Percentiles rank a stretch among this genome's conserved stretches.
Evolutionary conservation across 2,888 invertebrate genomes (phyloP).

Genomic region (Epistrophe grossulariae): DNA sequence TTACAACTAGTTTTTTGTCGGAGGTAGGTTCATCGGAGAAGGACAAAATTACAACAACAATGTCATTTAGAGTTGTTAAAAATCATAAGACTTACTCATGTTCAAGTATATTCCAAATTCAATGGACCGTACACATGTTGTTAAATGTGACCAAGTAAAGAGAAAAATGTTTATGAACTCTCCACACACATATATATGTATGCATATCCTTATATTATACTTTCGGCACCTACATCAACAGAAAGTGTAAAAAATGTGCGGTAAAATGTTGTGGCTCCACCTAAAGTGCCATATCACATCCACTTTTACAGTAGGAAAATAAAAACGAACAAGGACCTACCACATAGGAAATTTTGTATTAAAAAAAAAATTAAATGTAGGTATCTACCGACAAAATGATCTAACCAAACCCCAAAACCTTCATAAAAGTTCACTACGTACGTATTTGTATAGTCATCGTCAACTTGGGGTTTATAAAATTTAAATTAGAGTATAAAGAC

Average conservation of each 20-base stretch:
- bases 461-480: slow-evolving; percentile 61
- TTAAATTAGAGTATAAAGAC: slow-evolving; percentile 69
- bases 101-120: background rate
- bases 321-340: slow-evolving; percentile 51
- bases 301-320: slow-evolving; percentile 50
- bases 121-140: background rate
- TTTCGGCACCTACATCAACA: background rate
- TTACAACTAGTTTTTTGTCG: no score
- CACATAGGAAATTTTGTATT: slow-evolving; percentile 13
- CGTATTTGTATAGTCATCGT: background rate
- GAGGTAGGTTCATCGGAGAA: no score
- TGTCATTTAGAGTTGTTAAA: no score
- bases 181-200: background rate
- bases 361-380: slow-evolving; percentile 22
- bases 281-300: slow-evolving; percentile 74
- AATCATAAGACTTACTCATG: background rate
- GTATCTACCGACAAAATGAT: slow-evolving; percentile 62
- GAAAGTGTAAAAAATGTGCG: slow-evolving; percentile 45
- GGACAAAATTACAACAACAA: no score
- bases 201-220: background rate
- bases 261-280: slow-evolving; percentile 72
- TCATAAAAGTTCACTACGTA: slow-evolving; percentile 50
- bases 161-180: background rate
- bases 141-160: background rate
- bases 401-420: slow-evolving; percentile 52